Percentiles rank a stretch among this genome's conserved stretches.
Conservation (phyloP, 2,888 invertebrate species). For the Pseudeuparius sepicola region DNA sequence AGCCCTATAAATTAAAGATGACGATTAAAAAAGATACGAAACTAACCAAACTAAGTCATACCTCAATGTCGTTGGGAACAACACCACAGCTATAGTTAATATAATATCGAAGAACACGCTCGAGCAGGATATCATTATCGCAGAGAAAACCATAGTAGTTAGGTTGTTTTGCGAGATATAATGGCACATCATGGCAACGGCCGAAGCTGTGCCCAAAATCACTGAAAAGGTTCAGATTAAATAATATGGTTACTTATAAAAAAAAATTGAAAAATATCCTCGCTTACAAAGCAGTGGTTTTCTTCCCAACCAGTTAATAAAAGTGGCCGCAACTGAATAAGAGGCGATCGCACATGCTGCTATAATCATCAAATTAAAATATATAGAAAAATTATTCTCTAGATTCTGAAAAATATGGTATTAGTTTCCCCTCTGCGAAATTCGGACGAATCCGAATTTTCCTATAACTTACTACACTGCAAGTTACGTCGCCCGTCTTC, state of each 20-base stretch:
- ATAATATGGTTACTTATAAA: conserved; percentile 2
- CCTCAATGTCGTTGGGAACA: conserved; percentile 59
- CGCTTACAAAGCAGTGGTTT: conserved; percentile 25
- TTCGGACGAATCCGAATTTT: too few species aligned
- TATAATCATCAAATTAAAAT: conserved; percentile 27
- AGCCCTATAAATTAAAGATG: conserved; percentile 56
- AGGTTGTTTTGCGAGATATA: conserved; percentile 39
- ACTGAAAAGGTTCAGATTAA: conserved; percentile 17
- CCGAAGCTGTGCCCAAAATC: conserved; percentile 21
- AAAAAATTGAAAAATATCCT: conserved; percentile 3
- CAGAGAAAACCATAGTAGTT: conserved; percentile 31
- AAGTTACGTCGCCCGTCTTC: conserved; percentile 15
- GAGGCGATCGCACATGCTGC: conserved; percentile 22
- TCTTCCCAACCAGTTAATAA: conserved; percentile 27
- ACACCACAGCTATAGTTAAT: conserved; percentile 51
- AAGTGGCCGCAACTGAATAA: conserved; percentile 25
- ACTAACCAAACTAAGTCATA: conserved; percentile 27
- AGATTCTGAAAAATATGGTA: too few species aligned
- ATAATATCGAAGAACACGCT: conserved; percentile 51
- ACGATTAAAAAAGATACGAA: too few species aligned
- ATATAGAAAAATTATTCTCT: conserved; percentile 24
- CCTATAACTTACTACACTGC: conserved; percentile 24
- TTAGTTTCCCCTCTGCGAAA: too few species aligned
- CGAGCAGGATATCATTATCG: too few species aligned
- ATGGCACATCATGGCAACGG: conserved; percentile 21